Conservation (phyloP, 1,140 invertebrate species). For the Pseudomyrmex flavicornis region DNA sequence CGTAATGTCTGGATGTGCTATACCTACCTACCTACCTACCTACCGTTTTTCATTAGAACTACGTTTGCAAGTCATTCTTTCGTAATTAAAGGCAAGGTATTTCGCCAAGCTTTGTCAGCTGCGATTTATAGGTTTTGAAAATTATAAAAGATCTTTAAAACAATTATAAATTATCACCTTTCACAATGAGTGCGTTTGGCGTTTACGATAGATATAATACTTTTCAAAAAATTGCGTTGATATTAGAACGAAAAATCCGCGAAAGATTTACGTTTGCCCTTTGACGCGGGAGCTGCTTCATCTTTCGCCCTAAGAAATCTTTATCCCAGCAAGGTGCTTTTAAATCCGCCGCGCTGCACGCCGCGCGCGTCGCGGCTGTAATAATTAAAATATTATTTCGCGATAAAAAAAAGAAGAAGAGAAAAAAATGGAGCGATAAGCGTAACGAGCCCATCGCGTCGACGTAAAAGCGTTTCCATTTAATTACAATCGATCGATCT, state of each 20-base stretch:
- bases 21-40: background rate
- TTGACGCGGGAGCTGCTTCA: background rate
- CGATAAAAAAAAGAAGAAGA: constrained; percentile 56
- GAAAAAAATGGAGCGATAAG: constrained; percentile 37
- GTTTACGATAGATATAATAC: background rate
- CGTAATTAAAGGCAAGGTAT: background rate
- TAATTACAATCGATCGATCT: constrained; percentile 71
- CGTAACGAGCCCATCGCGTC: constrained; percentile 11
- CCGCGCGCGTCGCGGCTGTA: constrained; percentile 3
- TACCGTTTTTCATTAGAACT: background rate
- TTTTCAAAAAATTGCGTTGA: background rate
- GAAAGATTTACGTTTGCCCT: constrained; percentile 10
- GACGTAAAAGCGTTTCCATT: constrained; percentile 71
- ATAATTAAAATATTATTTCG: constrained; percentile 64
- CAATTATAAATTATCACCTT: background rate
- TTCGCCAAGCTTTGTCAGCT: background rate
- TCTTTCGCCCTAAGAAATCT: constrained; percentile 26
- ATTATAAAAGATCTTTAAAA: background rate
- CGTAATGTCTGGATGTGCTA: background rate
- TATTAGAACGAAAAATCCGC: background rate
- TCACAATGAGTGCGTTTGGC: background rate
- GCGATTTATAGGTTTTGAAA: constrained; percentile 10
- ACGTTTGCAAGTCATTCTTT: background rate
- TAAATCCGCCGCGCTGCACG: constrained; percentile 26
- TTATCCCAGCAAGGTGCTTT: background rate